Conservation (phyloP, 2,797 vertebrate species). For the Silurus lanzhouensis region DNA sequence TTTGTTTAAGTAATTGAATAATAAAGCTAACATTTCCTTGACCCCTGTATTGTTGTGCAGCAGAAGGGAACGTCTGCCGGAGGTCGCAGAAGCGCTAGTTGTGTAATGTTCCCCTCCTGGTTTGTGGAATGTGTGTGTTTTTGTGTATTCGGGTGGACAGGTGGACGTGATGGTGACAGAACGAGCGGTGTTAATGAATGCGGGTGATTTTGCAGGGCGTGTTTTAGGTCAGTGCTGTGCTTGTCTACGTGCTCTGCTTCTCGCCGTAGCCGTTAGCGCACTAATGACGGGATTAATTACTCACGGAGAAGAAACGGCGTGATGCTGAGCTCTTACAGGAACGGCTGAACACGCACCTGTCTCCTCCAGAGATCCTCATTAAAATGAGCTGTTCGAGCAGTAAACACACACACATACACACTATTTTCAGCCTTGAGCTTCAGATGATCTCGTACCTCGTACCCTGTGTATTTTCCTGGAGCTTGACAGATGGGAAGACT, state of each 20-base stretch:
- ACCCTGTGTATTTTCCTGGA: slow-evolving; percentile 45
- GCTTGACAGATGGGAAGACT: slow-evolving; percentile 42
- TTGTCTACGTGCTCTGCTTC: background rate
- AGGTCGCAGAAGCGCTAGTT: background rate
- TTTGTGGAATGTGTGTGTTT: background rate
- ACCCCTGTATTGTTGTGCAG: background rate
- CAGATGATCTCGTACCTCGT: slow-evolving; percentile 11
- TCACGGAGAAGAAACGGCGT: slow-evolving; percentile 59
- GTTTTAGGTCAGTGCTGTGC: background rate
- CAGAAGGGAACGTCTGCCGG: background rate
- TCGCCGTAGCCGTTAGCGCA: slow-evolving; percentile 15
- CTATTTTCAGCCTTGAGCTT: slow-evolving; percentile 21
- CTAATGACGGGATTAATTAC: slow-evolving; percentile 56
- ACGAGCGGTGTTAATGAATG: slow-evolving; percentile 3
- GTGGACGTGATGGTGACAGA: background rate
- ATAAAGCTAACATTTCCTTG: background rate
- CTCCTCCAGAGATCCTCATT: slow-evolving; percentile 78
- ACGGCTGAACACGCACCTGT: slow-evolving; percentile 77
- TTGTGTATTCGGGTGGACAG: background rate
- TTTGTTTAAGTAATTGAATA: background rate
- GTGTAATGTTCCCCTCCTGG: background rate
- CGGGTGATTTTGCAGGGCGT: background rate
- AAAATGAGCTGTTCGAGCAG: slow-evolving; percentile 62
- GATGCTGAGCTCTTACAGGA: slow-evolving; percentile 75
- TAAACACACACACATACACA: slow-evolving; percentile 23